These are phyloP conservation scores for Myotis lucifugus DNA, from an alignment of 2,113 vertebrate genomes.

Conservation along the genomic window DNA sequence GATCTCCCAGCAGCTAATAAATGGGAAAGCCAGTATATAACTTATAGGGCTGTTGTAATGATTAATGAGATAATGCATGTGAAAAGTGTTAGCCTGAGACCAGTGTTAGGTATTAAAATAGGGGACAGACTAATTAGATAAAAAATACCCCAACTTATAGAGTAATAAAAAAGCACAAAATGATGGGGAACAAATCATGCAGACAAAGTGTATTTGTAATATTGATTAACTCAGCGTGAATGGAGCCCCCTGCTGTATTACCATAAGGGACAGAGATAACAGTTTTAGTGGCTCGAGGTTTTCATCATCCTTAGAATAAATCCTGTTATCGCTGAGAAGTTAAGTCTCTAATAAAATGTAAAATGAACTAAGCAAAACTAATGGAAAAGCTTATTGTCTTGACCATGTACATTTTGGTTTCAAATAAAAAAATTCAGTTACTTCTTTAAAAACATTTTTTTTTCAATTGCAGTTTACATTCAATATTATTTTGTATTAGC, in stretches of 20 bases:
- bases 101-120: not conserved
- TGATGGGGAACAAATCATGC: not conserved
- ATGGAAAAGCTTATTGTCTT: not conserved
- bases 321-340: not conserved
- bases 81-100: not conserved
- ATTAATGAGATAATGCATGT: not conserved
- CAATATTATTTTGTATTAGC: not conserved
- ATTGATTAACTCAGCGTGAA: not conserved
- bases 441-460: not conserved
- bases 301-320: not conserved
- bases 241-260: not conserved
- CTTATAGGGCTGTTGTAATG: not conserved
- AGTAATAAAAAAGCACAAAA: not conserved
- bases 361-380: constrained; percentile 12
- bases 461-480: not conserved
- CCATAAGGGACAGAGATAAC: not conserved
- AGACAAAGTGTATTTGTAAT: not conserved
- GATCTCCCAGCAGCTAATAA: not conserved
- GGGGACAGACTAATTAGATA: not conserved
- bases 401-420: not conserved
- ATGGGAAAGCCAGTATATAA: not conserved
- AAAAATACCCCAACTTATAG: not conserved
- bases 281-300: not conserved
- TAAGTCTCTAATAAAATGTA: constrained; percentile 13
- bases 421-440: constrained; percentile 13